These are phyloP conservation scores for Xanthostigma xanthostigma DNA, from an alignment of 2,888 invertebrate genomes.

Conservation along the genomic window DNA sequence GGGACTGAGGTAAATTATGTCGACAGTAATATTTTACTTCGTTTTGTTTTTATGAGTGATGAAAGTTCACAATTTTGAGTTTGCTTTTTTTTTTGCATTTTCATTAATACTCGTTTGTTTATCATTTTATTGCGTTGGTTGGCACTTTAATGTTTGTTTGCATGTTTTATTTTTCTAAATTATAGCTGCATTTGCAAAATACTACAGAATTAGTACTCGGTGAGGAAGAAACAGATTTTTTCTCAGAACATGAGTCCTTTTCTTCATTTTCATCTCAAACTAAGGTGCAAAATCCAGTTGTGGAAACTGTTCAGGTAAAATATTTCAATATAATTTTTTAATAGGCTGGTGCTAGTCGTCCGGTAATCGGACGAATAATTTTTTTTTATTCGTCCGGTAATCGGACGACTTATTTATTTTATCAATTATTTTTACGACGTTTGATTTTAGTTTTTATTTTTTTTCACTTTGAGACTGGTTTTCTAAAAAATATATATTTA, in stretches of 20 bases:
- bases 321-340: no score
- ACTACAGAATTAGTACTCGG: conserved; percentile 37
- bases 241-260: conserved; percentile 56
- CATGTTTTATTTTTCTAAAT: conserved; percentile 4
- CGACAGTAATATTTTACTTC: conserved; percentile 1
- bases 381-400: no score
- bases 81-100: conserved; percentile 5
- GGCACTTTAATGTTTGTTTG: conserved; percentile 2
- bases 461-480: no score
- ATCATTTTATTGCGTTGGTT: background rate
- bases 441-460: no score
- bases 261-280: background rate
- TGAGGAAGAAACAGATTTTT: conserved; percentile 81
- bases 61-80: conserved; percentile 1
- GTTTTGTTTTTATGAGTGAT: conserved; percentile 5
- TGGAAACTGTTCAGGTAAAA: no score
- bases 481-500: no score
- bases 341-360: no score
- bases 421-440: no score
- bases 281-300: no score
- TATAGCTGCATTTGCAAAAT: conserved; percentile 58
- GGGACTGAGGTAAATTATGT: conserved; percentile 59
- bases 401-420: no score
- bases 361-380: no score
- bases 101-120: background rate